Percentiles rank a stretch among this genome's conserved stretches.
Evolutionary conservation across 2,888 invertebrate genomes (phyloP).

Genomic region (Tenthredo amoena): DNA sequence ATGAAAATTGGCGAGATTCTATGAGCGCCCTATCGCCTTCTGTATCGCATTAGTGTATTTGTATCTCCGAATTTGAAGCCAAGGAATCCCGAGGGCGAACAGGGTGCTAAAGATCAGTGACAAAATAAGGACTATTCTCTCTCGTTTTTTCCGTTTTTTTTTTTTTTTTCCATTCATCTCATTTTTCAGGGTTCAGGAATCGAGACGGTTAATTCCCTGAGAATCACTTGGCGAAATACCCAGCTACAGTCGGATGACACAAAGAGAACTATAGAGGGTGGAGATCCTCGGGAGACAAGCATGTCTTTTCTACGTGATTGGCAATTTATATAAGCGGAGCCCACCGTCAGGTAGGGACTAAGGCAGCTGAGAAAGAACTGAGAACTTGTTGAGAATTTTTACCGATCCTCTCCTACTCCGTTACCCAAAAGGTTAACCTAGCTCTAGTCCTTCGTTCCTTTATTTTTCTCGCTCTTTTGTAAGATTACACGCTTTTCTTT

Average conservation of each 20-base stretch:
- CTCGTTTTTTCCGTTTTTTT: not conserved
- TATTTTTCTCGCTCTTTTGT: not conserved
- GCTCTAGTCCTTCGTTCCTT: not conserved
- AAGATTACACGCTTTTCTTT: conserved; percentile 6
- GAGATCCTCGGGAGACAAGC: conserved; percentile 39
- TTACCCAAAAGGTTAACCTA: conserved; percentile 13
- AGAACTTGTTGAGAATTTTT: conserved; percentile 35
- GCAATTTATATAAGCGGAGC: conserved; percentile 42
- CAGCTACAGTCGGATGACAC: not conserved
- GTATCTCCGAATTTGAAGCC: not conserved
- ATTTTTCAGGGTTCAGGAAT: not conserved
- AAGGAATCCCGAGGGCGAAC: not conserved
- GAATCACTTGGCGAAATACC: not conserved
- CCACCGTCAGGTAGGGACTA: not conserved
- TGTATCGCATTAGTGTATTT: not conserved
- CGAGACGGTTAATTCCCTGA: not conserved
- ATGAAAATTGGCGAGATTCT: conserved; percentile 19
- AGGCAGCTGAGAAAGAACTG: conserved; percentile 12
- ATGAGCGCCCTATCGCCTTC: not conserved
- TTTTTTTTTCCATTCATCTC: not conserved
- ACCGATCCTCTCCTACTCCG: not conserved
- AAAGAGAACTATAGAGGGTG: not conserved
- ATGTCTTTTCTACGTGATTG: conserved; percentile 38
- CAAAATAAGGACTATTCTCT: not conserved
- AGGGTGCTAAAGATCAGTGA: not conserved